A percentile compares a stretch with the other conserved stretches of the same genome.
Evolutionary conservation across 2,113 vertebrate genomes (phyloP).

Genomic region (Lipotes vexillifer): DNA sequence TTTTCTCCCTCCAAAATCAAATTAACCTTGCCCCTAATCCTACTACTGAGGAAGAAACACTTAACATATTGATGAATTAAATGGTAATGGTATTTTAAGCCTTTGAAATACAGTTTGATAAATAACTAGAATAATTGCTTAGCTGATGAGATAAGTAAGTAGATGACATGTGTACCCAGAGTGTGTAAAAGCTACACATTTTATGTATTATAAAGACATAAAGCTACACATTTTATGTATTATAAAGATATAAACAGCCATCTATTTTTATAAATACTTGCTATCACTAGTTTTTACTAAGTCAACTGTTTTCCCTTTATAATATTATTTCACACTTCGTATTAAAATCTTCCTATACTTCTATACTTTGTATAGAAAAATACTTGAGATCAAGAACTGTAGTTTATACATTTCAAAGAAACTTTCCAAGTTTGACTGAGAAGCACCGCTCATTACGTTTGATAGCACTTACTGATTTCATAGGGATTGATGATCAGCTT

Average conservation of each 20-base stretch:
- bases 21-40: not conserved
- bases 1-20: not conserved
- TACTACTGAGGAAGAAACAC: not conserved
- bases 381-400: not conserved
- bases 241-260: not conserved
- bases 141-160: not conserved
- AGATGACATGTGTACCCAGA: not conserved
- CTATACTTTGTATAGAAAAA: not conserved
- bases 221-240: not conserved
- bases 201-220: not conserved
- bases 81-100: not conserved
- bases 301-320: not conserved
- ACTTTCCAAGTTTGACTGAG: not conserved
- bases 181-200: not conserved
- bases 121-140: not conserved
- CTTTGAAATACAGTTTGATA: not conserved
- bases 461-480: slow-evolving; percentile 86
- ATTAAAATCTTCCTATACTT: not conserved
- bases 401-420: not conserved
- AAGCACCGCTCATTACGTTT: not conserved
- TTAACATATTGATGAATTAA: not conserved
- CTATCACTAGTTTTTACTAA: not conserved
- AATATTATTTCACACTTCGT: not conserved
- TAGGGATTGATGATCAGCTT: slow-evolving; percentile 90
- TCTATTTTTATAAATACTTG: not conserved